Percentiles rank a stretch among this genome's conserved stretches.
These are phyloP conservation scores for Microtus montanus DNA, from an alignment of 2,113 vertebrate species.

Conservation along the genomic window DNA sequence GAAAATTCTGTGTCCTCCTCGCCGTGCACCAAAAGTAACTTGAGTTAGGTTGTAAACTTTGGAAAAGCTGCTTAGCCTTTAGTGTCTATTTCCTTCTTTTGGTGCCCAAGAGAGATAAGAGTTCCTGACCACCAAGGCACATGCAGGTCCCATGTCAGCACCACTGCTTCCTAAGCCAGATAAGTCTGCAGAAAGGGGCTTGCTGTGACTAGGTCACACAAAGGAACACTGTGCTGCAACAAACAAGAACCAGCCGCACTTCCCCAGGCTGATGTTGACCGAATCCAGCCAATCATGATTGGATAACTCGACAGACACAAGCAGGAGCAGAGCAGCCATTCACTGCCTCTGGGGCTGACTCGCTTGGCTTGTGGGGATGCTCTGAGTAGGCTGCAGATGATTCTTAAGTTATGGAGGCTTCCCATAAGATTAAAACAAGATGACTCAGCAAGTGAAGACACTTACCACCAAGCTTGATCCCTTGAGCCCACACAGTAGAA, in stretches of 20 bases:
- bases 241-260: neutral
- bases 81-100: neutral
- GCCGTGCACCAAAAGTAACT: neutral
- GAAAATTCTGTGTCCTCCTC: neutral
- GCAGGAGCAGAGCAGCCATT: neutral
- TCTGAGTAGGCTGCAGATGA: neutral
- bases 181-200: too few relatives aligned
- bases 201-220: fast-evolving
- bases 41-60: neutral
- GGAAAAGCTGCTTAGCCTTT: neutral
- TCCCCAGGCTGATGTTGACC: neutral
- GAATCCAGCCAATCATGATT: neutral
- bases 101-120: neutral
- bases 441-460: neutral
- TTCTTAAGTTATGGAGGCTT: neutral
- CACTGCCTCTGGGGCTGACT: neutral
- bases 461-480: neutral
- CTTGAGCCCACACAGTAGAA: neutral
- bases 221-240: fast-evolving
- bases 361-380: too few relatives aligned
- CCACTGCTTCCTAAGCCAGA: neutral
- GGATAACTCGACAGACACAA: neutral
- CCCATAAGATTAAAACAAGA: neutral
- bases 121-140: too few relatives aligned
- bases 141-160: too few relatives aligned